Base-by-base conservation (phyloP, 1,140 invertebrate species). In the Drosophila malerkotliana region DNA sequence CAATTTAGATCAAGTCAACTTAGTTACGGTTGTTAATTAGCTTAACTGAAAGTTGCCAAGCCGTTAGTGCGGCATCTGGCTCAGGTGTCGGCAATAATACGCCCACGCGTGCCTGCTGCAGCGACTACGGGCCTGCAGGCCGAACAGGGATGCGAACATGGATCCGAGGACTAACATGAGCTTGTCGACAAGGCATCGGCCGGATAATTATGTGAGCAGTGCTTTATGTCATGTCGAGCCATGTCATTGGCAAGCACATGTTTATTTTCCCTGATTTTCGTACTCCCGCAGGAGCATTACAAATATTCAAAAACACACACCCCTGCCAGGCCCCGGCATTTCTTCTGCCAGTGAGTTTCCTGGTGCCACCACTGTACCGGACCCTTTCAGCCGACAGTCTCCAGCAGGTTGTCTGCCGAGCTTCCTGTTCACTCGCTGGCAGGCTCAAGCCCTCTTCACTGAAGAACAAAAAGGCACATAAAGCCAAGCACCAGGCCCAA, bases 401-500 rank as follows among this genome's bases (percentile, higher is more conserved):
- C 59, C 24, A 55, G 39, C 53, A 14, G 32, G n/a, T 39, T 61
- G 60, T 58, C 48, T 39, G 61, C 30, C 44, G 52, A 53, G 37
- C 53, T 56, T 53, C 58, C 48, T 18, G 69, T 39, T 61, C 68
- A 64, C 45, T 57, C 32, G 30, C 52, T 78, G 67, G 55, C 60
- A 88, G 83, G 75, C 82, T 88, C 79, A 88, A 87, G 82, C 79
- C 51, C 83, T 49, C 82, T 87, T 87, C 75, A 88, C 52, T 52
- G 60, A 39, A 73, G 18, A 47, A 47, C 44, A 47, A 68, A 58
- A 30, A 24, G 47, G 63, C 72, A 79, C 81, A 84, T 73, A 73
- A 54, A 58, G 49, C 48, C 41, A 53, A 51, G 72, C 57, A 76
- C 34, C 72, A 39, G 45, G 53, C 44, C 45, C 53, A 76, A 72